Base-by-base conservation (phyloP, 2,797 vertebrate genomes). In the Xiphophorus birchmanni region DNA sequence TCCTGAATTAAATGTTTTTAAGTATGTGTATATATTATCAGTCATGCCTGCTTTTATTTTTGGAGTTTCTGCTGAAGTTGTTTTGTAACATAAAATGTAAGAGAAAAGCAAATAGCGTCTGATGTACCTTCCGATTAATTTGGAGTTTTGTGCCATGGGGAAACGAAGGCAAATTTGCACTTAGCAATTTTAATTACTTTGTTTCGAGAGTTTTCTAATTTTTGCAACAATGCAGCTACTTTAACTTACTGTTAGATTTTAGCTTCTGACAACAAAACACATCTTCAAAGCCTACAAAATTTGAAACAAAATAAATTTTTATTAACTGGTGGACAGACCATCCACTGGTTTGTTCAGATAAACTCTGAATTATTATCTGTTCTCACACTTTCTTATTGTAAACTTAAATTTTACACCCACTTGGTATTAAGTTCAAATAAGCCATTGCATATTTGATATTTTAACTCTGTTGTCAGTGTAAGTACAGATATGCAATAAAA, bases 31-130 rank as follows among this genome's bases (percentile, higher is more conserved):
- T 26, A n/a, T 44, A n/a, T 42, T 71, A 12, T 18, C 40, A 40
- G 18, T 26, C 37, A 44, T 23, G 23, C 18, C 23, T 42, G 67
- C 40, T 26, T 44, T 69, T 37, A 42, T 12, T 42, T 42, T 40
- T 44, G 3, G 21, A 69, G 23, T 23, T 26, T 23, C 10, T 5
- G 12, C 4, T 12, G 10, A 44, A 71, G 21, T 42, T 69, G 65
- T 42, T 69, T 42, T 69, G 21, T 26, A 56, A 71, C 26, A 71
- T 71, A 71, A 71, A 45, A 29, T 71, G 42, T 15, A 71, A 71
- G 26, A n/a, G 1, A 71, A 9, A 67, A 67, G n/a, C 23, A 45
- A 72, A 45, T 45, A n/a, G 10, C 7, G 4, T 45, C 26, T 45
- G 44, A 32, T 10, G 35, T 11, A 35, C 42, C 40, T 47, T 63